These are phyloP conservation scores for Potamilus streckersoni DNA, from an alignment of 1,140 invertebrate genomes.

Conservation along the genomic window DNA sequence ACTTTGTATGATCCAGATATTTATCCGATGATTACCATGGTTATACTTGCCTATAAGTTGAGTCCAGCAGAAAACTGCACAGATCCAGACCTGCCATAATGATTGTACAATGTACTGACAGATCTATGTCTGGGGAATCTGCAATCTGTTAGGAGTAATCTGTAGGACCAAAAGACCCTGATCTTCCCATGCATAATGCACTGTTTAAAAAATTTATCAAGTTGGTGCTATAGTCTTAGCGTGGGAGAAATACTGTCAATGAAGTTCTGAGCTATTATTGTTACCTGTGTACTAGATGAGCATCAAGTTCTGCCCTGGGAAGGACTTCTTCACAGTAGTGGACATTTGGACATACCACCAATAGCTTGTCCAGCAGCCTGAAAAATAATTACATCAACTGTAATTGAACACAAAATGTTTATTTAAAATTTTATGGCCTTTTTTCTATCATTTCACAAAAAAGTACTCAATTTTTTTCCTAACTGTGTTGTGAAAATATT, in stretches of 20 bases:
- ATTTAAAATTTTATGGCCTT: slow-evolving; percentile 1
- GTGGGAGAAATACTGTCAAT: background rate
- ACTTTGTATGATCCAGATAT: background rate
- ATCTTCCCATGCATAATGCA: too few relatives aligned
- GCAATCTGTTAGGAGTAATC: background rate
- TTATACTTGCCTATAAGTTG: too few relatives aligned
- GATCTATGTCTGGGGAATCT: background rate
- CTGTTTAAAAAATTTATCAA: too few relatives aligned
- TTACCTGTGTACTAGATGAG: slow-evolving; percentile 63
- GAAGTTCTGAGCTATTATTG: background rate
- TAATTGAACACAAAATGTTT: background rate
- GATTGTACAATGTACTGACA: too few relatives aligned
- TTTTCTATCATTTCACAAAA: background rate
- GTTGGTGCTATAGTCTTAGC: background rate
- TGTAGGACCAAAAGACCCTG: too few relatives aligned
- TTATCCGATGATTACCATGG: background rate
- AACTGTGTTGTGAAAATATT: background rate
- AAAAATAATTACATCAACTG: slow-evolving; percentile 24
- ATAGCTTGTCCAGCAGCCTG: slow-evolving; percentile 70
- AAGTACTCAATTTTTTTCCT: background rate
- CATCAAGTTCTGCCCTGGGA: slow-evolving; percentile 69
- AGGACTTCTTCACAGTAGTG: slow-evolving; percentile 69
- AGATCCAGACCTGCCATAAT: too few relatives aligned
- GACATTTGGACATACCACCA: slow-evolving; percentile 70
- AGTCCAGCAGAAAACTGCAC: too few relatives aligned